Conservation (phyloP, 2,797 vertebrate species). For the Crocodylus rhombifer region DNA sequence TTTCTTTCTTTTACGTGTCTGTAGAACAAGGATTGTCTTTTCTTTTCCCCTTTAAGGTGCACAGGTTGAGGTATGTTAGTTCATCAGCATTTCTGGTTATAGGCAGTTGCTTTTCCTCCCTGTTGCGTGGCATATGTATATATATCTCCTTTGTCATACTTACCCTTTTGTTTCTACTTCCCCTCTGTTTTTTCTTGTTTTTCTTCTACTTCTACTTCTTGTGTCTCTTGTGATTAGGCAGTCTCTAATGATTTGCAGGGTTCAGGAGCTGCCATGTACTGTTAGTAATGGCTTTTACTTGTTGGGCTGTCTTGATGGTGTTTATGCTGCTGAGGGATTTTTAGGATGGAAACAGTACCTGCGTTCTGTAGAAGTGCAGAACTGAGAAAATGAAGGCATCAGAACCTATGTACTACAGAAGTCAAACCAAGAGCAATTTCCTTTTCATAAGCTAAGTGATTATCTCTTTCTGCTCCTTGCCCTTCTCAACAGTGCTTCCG, state of each 20-base stretch:
- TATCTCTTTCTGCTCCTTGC: background rate
- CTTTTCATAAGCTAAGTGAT: background rate
- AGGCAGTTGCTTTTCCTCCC: background rate
- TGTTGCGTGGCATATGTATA: background rate
- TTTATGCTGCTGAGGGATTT: background rate
- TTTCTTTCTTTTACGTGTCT: background rate
- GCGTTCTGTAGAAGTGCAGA: background rate
- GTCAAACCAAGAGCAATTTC: background rate
- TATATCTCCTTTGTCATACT: background rate
- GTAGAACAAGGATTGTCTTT: background rate
- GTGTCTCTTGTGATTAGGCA: background rate
- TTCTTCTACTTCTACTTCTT: background rate
- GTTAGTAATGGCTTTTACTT: background rate
- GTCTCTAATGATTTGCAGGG: background rate
- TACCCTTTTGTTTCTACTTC: background rate
- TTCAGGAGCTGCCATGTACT: fast-evolving
- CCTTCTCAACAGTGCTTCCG: too few relatives aligned
- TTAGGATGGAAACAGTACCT: background rate
- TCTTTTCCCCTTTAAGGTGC: background rate
- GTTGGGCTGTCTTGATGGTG: background rate
- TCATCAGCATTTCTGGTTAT: background rate
- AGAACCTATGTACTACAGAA: background rate
- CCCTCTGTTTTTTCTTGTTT: background rate
- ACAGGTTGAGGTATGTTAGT: background rate
- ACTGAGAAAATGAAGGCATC: background rate